phyloP scores from a whole-genome alignment of 2,113 vertebrate genomes.

The Microtus oregoni region DNA sequence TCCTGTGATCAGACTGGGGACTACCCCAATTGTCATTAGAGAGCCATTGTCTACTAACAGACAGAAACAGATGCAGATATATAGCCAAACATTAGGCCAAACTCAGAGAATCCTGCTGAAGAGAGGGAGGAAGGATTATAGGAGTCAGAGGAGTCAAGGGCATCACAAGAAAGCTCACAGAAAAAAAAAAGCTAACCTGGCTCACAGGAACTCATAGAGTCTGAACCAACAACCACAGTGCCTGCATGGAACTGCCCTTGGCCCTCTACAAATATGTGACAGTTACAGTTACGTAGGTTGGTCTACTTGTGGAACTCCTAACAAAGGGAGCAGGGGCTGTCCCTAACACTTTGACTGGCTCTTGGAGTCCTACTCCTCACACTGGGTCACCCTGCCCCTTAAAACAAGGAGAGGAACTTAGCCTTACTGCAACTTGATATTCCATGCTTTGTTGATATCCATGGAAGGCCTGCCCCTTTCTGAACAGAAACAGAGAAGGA shows the following conservation, averaged over 20 bases:
- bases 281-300: background rate
- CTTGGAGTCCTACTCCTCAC: background rate
- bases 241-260: background rate
- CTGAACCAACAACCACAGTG: background rate
- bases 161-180: background rate
- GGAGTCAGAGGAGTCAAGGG: background rate
- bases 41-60: background rate
- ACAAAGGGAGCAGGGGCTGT: background rate
- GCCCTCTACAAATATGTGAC: background rate
- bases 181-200: background rate
- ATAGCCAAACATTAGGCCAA: background rate
- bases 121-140: background rate
- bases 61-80: background rate
- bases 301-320: background rate
- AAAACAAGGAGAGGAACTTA: background rate
- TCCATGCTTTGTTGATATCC: background rate
- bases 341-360: background rate
- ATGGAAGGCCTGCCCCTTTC: background rate
- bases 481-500: background rate
- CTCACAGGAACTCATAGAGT: background rate
- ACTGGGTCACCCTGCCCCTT: background rate
- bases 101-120: background rate
- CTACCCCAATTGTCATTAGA: background rate
- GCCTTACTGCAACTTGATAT: background rate
- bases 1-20: background rate